Conservation (phyloP, 92 coral and sea anemone genomes). For the Epizoanthus fatuus region DNA sequence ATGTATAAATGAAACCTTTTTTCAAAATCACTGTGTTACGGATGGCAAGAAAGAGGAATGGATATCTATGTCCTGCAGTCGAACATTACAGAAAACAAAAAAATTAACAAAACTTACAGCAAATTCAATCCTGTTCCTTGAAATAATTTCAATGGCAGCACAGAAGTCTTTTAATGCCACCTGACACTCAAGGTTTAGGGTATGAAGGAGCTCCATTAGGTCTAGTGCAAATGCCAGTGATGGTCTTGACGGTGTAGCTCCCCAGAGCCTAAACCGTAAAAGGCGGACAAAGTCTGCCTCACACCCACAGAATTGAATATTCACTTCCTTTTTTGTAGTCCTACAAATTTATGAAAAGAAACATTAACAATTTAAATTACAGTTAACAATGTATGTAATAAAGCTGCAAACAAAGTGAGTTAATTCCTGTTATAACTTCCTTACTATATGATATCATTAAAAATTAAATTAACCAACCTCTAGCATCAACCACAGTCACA, state of each 20-base stretch:
- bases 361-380: no score
- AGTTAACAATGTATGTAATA: no score
- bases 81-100: constrained; percentile 7
- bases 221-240: constrained; percentile 7
- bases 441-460: no score
- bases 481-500: no score
- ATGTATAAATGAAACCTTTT: no score
- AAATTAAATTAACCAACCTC: no score
- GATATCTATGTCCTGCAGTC: background rate
- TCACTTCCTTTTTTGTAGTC: constrained; percentile 14
- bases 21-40: no score
- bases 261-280: constrained; percentile 27
- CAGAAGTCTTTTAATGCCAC: constrained; percentile 42
- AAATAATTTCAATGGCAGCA: constrained; percentile 26
- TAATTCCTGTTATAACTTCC: no score
- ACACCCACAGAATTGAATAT: constrained; percentile 23
- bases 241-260: constrained; percentile 32
- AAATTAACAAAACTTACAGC: constrained; percentile 17
- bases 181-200: constrained; percentile 44
- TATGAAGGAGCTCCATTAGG: constrained; percentile 30
- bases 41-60: no score
- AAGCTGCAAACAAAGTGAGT: no score
- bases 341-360: background rate
- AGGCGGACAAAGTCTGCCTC: constrained; percentile 26
- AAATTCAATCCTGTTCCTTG: constrained; percentile 11